Conservation (phyloP, 1,140 invertebrate species). For the Tetraneura akinire region DNA sequence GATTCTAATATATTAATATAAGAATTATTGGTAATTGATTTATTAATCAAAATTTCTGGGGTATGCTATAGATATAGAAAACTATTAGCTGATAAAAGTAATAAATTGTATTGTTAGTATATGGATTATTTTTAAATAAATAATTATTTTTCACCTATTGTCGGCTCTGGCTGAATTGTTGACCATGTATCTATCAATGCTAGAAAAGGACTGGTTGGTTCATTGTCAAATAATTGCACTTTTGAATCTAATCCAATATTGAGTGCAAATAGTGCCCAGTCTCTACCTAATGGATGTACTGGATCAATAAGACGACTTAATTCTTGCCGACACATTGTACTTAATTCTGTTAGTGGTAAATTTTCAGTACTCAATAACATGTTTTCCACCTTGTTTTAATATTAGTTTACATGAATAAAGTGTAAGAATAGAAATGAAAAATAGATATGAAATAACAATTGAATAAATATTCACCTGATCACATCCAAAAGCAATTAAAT, state of each 20-base stretch:
- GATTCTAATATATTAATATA: no score
- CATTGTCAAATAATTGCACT: constrained; percentile 53
- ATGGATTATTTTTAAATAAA: no score
- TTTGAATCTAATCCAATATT: constrained; percentile 63
- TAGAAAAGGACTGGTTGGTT: constrained; percentile 53
- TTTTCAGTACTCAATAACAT: constrained; percentile 29
- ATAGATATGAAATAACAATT: background rate
- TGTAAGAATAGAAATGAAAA: background rate
- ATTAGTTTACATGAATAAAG: background rate
- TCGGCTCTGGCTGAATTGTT: constrained; percentile 26
- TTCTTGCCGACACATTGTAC: constrained; percentile 61
- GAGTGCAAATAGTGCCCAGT: constrained; percentile 82
- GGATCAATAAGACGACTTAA: constrained; percentile 73
- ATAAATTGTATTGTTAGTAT: no score
- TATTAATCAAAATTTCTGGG: no score
- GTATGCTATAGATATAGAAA: no score
- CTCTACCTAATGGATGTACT: constrained; percentile 74
- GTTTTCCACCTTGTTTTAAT: background rate
- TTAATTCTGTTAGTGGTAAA: constrained; percentile 57
- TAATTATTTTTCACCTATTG: constrained; percentile 26
- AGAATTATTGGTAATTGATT: no score
- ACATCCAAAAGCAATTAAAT: constrained; percentile 70
- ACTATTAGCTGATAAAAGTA: no score
- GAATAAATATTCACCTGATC: constrained; percentile 51
- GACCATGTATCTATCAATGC: constrained; percentile 53